Conservation (phyloP, 2,113 vertebrate genomes). For the Typhlomys cinereus region DNA sequence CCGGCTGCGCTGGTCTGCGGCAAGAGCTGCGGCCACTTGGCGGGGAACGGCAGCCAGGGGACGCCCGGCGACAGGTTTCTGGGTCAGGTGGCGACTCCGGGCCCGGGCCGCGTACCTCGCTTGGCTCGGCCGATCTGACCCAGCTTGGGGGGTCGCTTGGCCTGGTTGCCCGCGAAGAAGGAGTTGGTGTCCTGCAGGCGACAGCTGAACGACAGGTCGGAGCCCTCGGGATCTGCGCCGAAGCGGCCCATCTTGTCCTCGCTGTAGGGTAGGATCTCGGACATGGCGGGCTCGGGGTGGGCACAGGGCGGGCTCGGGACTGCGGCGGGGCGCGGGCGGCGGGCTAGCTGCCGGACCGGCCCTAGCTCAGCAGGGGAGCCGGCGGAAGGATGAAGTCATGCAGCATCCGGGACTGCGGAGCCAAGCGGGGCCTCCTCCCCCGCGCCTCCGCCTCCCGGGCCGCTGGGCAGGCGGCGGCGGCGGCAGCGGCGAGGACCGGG, state of each 20-base stretch:
- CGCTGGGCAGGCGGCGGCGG: constrained; percentile 76
- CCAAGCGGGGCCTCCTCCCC: constrained; percentile 77
- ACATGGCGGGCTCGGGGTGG: constrained; percentile 88
- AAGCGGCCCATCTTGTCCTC: constrained; percentile 98
- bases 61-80: constrained; percentile 70
- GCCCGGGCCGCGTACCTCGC: constrained; percentile 88
- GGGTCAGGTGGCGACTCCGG: constrained; percentile 72
- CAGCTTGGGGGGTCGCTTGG: constrained; percentile 97
- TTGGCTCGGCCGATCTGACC: constrained; percentile 98
- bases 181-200: constrained; percentile 98
- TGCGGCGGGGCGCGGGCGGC: constrained; percentile 71
- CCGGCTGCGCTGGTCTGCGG: constrained; percentile 68
- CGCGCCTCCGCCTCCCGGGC: constrained; percentile 78
- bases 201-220: constrained; percentile 98
- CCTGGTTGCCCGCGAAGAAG: constrained; percentile 95
- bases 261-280: constrained; percentile 97
- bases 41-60: constrained; percentile 33
- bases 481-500: constrained; percentile 50
- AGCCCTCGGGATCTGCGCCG: constrained; percentile 94
- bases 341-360: constrained; percentile 89
- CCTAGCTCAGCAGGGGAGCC: constrained; percentile 97
- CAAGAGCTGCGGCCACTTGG: constrained; percentile 53
- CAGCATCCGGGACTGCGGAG: constrained; percentile 90
- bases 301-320: constrained; percentile 64
- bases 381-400: constrained; percentile 97